Evolutionary conservation across 23 tunicate genomes (phyloP).

Genomic region (Styela clava): DNA sequence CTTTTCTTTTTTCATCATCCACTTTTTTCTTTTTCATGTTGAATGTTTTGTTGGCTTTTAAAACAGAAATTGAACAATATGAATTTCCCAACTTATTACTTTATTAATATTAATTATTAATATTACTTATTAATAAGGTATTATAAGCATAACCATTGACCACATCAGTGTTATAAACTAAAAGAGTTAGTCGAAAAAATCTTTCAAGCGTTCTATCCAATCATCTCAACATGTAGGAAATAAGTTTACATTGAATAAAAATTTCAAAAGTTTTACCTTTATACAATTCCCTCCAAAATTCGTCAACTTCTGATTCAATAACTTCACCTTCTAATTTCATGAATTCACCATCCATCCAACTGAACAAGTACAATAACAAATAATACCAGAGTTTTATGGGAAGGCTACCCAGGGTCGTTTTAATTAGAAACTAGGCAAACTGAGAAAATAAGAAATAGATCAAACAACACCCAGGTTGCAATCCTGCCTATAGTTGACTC

Average conservation of each 20-base stretch:
- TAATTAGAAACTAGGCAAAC: not conserved
- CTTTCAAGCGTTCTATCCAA: no score
- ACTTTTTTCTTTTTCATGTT: conserved; percentile 33
- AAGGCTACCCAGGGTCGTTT: not conserved
- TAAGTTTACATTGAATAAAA: not conserved
- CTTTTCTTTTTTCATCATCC: conserved; percentile 60
- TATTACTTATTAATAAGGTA: no score
- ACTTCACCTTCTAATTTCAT: conserved; percentile 93
- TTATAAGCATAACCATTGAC: no score
- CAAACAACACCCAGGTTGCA: no score
- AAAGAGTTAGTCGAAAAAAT: no score
- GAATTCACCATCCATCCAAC: conserved; percentile 96
- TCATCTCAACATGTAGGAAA: no score
- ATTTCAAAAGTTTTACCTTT: conserved; percentile 41
- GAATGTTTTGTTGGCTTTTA: conserved; percentile 86
- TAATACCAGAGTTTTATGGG: not conserved
- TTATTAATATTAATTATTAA: no score
- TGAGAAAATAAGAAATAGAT: no score
- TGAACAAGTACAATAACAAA: not conserved
- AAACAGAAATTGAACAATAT: not conserved
- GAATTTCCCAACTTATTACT: no score
- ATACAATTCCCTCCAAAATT: conserved; percentile 95
- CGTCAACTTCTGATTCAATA: conserved; percentile 91
- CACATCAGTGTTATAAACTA: no score
- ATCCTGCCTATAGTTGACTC: no score